A percentile compares a stretch with the other conserved stretches of the same genome.
These are phyloP conservation scores for Hylaeus volcanicus DNA, from an alignment of 1,140 invertebrate genomes.

Conservation along the genomic window DNA sequence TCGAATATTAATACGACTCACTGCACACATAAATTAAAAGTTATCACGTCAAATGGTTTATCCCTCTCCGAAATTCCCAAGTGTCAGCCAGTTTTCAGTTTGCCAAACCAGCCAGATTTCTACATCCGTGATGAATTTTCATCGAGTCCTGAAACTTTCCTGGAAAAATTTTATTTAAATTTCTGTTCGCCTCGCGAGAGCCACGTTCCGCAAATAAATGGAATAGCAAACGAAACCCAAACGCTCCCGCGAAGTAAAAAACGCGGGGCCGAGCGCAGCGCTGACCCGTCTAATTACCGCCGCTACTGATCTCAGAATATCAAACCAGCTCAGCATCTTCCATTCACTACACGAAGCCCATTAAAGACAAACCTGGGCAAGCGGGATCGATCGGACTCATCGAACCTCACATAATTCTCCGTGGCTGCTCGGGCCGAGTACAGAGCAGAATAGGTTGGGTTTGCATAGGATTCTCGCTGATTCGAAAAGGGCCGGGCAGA, in stretches of 20 bases:
- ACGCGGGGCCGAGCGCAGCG: neutral
- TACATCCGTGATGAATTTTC: too few relatives aligned
- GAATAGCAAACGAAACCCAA: neutral
- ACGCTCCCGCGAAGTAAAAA: neutral
- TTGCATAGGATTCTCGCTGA: conserved; percentile 64
- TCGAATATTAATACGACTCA: too few relatives aligned
- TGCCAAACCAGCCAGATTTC: too few relatives aligned
- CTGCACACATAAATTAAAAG: too few relatives aligned
- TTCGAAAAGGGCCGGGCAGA: conserved; percentile 58
- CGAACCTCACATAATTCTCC: conserved; percentile 28
- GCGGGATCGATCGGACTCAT: conserved; percentile 47
- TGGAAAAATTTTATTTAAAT: too few relatives aligned
- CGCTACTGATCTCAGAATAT: neutral
- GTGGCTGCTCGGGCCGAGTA: conserved; percentile 19
- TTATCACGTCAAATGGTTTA: too few relatives aligned
- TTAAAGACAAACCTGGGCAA: conserved; percentile 54
- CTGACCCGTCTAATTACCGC: neutral
- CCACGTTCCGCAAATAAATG: neutral
- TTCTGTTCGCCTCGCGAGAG: too few relatives aligned
- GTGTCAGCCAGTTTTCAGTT: too few relatives aligned
- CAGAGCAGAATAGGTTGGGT: conserved; percentile 41
- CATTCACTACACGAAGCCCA: conserved; percentile 31
- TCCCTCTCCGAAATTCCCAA: too few relatives aligned
- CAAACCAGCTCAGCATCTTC: conserved; percentile 6
- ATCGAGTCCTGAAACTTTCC: too few relatives aligned